These are phyloP conservation scores for Macheiramphus alcinus DNA, from an alignment of 2,113 vertebrate species.

Conservation along the genomic window DNA sequence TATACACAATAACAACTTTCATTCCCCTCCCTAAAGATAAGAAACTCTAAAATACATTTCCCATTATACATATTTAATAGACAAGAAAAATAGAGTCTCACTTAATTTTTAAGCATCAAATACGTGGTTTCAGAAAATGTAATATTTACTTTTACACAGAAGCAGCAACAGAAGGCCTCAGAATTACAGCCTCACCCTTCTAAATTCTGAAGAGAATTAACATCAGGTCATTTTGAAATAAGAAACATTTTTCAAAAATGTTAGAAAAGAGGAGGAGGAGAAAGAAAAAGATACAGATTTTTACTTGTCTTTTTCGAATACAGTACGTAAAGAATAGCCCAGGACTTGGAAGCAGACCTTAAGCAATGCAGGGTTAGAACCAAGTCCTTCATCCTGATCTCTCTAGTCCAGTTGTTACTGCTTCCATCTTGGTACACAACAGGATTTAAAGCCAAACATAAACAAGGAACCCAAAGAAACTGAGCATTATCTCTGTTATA, in stretches of 20 bases:
- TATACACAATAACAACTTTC: not conserved
- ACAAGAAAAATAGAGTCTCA: not conserved
- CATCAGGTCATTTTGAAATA: not conserved
- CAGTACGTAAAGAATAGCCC: not conserved
- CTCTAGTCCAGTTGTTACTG: not conserved
- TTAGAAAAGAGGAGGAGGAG: not conserved
- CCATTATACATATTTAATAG: not conserved
- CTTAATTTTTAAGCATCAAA: not conserved
- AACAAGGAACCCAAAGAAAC: not conserved
- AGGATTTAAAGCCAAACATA: not conserved
- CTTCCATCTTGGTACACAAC: not conserved
- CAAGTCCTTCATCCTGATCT: not conserved
- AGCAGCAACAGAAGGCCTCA: not conserved
- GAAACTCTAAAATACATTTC: not conserved
- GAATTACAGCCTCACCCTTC: not conserved
- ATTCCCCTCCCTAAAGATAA: not conserved
- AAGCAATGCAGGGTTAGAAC: not conserved
- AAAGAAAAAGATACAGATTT: not conserved
- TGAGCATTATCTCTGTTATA: not conserved
- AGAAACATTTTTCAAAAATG: not conserved
- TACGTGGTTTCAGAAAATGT: not conserved
- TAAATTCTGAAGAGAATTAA: not conserved
- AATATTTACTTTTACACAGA: not conserved
- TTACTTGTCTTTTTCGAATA: not conserved
- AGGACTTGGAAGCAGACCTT: not conserved